Percentiles rank a stretch among this genome's conserved stretches.
These are phyloP conservation scores for Chelonus insularis DNA, from an alignment of 1,140 invertebrate species.

Conservation along the genomic window DNA sequence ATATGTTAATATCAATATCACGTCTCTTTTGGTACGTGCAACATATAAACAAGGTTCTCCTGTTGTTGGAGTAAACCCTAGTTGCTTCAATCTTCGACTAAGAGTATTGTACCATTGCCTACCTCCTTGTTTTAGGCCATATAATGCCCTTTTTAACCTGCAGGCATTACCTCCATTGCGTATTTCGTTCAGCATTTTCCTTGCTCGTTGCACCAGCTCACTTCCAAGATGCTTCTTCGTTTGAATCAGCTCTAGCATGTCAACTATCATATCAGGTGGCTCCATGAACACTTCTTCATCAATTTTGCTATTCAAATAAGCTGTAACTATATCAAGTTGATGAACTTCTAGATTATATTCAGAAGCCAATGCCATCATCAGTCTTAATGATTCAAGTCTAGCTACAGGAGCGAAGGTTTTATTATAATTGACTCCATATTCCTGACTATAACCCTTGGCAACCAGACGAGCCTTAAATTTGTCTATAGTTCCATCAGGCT, in stretches of 20 bases:
- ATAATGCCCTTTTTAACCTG: neutral
- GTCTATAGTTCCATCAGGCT: conserved; percentile 21
- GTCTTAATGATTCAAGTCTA: conserved; percentile 29
- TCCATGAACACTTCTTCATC: conserved; percentile 27
- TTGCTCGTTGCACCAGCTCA: neutral
- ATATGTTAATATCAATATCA: conserved; percentile 27
- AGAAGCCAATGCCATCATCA: conserved; percentile 31
- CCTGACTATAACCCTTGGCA: conserved; percentile 28
- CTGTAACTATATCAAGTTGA: conserved; percentile 32
- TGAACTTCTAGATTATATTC: conserved; percentile 23
- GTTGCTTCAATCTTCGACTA: no score
- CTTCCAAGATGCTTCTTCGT: conserved; percentile 9
- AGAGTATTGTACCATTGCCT: neutral
- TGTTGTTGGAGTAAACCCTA: no score
- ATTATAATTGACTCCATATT: conserved; percentile 29
- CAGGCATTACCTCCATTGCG: neutral
- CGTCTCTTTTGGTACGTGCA: neutral
- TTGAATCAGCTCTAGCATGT: conserved; percentile 14
- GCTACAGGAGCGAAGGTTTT: conserved; percentile 35
- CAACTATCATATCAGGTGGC: conserved; percentile 15
- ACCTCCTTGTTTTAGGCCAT: no score
- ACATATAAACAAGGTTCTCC: neutral
- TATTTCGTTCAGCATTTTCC: neutral
- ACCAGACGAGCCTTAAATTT: conserved; percentile 35
- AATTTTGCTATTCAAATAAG: conserved; percentile 28